A percentile compares a stretch with the other conserved stretches of the same genome.
These are phyloP conservation scores for Recurvirostra avosetta DNA, from an alignment of 2,113 vertebrate genomes.

Conservation along the genomic window DNA sequence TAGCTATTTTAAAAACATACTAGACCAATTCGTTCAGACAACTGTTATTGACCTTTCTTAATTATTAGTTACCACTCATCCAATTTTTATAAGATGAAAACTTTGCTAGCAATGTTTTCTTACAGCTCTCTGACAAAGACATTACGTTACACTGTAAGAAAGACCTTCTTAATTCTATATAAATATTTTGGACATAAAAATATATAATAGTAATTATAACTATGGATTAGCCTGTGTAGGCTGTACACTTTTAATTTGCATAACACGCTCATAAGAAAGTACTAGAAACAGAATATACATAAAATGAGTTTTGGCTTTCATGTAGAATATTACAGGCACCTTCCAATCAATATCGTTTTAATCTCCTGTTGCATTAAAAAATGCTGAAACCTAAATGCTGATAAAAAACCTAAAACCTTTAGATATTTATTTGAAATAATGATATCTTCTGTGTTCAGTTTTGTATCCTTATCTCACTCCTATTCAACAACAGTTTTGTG, in stretches of 20 bases:
- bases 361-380: neutral
- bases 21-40: neutral
- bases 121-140: neutral
- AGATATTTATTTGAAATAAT: neutral
- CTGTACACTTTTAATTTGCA: neutral
- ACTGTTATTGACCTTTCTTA: neutral
- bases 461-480: neutral
- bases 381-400: neutral
- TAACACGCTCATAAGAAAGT: neutral
- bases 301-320: neutral
- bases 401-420: neutral
- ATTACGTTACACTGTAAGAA: neutral
- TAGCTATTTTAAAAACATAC: neutral
- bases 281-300: neutral
- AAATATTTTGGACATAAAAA: neutral
- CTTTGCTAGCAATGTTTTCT: neutral
- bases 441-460: neutral
- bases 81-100: neutral
- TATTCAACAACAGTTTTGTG: neutral
- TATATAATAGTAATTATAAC: neutral
- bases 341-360: neutral
- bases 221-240: neutral
- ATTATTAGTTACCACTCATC: neutral
- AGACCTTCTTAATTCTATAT: neutral
- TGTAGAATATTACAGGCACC: neutral